phyloP scores from a whole-genome alignment of 2,113 vertebrate genomes.

The Cettia cetti region DNA sequence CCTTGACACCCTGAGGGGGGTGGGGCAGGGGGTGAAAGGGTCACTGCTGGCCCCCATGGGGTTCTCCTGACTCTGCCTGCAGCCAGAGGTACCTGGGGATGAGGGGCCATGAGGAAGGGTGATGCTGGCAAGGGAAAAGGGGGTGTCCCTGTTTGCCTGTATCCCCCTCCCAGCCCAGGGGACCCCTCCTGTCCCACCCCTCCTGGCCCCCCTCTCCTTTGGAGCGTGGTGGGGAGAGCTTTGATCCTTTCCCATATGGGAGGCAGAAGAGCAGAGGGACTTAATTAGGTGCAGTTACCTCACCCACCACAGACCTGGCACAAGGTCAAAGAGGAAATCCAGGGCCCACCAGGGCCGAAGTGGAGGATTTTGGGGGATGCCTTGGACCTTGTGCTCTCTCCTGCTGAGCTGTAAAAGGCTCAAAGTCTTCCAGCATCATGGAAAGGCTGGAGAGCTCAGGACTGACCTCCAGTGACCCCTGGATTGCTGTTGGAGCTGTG shows the following conservation, averaged over 20 bases:
- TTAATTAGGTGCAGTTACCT: conserved; percentile 29
- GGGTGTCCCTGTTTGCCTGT: background rate
- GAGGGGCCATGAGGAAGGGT: rapidly evolving
- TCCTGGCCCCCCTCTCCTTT: background rate
- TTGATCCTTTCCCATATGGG: background rate
- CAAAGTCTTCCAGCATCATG: rapidly evolving
- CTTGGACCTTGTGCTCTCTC: background rate
- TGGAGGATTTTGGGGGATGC: background rate
- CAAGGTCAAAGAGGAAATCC: background rate
- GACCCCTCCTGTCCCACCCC: background rate
- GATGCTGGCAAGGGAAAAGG: background rate
- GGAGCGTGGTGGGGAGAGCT: background rate
- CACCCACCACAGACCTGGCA: background rate
- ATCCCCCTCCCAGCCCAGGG: background rate
- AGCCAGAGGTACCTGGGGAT: background rate
- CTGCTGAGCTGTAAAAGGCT: background rate
- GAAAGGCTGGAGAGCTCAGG: background rate
- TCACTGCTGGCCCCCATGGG: background rate
- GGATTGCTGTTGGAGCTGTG: rapidly evolving
- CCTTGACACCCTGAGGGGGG: background rate
- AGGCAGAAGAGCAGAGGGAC: background rate
- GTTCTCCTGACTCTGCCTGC: background rate
- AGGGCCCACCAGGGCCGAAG: background rate
- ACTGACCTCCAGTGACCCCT: background rate
- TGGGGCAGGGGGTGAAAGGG: rapidly evolving